A percentile compares a stretch with the other conserved stretches of the same genome.
Evolutionary conservation across 2,888 invertebrate genomes (phyloP).

Genomic region (Acronicta psi): DNA sequence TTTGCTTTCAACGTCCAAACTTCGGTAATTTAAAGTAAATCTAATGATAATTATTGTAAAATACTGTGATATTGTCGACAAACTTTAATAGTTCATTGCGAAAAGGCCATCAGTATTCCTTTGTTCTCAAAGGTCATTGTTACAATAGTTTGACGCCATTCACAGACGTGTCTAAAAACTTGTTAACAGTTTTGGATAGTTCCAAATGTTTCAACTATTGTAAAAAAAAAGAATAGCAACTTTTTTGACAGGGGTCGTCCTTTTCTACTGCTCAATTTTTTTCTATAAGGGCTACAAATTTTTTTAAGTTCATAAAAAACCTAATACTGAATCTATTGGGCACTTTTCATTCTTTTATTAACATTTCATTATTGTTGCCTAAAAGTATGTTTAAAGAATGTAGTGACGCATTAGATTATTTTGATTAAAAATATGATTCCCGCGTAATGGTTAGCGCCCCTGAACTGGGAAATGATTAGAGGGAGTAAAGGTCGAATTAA

Average conservation of each 20-base stretch:
- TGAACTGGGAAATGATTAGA: slow-evolving; percentile 47
- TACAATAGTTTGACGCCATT: slow-evolving; percentile 30
- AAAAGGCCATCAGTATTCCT: slow-evolving; percentile 37
- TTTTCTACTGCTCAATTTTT: slow-evolving; percentile 15
- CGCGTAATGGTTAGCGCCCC: slow-evolving; percentile 13
- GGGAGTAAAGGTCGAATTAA: slow-evolving; percentile 51
- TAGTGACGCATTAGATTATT: not conserved
- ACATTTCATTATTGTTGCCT: not conserved
- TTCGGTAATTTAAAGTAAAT: slow-evolving; percentile 36
- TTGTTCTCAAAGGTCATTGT: slow-evolving; percentile 38
- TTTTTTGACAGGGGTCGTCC: slow-evolving; percentile 3
- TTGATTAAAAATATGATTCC: slow-evolving; percentile 14
- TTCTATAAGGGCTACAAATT: not conserved
- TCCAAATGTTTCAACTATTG: slow-evolving; percentile 6
- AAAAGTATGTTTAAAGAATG: not conserved
- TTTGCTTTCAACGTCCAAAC: slow-evolving; percentile 25
- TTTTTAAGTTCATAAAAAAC: too few relatives aligned
- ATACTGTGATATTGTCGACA: slow-evolving; percentile 23
- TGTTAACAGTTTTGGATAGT: slow-evolving; percentile 5
- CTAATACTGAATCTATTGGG: not conserved
- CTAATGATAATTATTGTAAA: slow-evolving; percentile 13
- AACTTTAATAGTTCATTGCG: slow-evolving; percentile 17
- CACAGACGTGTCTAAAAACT: slow-evolving; percentile 13
- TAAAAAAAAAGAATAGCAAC: slow-evolving; percentile 2
- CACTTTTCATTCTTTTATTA: not conserved